Evolutionary conservation across 2,888 invertebrate species (phyloP), one percentile per base, ranked within the genome.

Genomic region (Eristalis tenax): DNA sequence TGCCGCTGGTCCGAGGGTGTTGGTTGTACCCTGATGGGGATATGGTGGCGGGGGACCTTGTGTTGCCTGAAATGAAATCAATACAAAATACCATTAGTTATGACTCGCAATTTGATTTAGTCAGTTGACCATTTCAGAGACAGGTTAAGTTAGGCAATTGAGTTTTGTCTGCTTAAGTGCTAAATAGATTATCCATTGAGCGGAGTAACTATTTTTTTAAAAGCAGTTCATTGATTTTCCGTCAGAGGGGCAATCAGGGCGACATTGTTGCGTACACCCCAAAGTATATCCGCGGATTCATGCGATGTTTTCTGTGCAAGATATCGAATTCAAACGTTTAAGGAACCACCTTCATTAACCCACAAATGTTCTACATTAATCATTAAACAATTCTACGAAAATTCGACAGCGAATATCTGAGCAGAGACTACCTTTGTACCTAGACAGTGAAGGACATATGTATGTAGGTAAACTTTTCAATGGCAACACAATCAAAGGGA

Each of bases 41-140:
- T 97, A 97, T 2, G 97, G 97, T 4, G 97, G 97, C 15, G 97
- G 97, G 40, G 97, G 97, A 1, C 95, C 95, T 91, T 95, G 94
- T 10, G 94, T 94, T 71, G 89, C 88, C 89, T 90, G 26, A 88
- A 89, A 66, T 50, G 38, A 64, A 50, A 68, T 73, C 56, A 59
- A 65, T 32, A 38, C 76, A 22, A 32, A 50, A n/a, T 0, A 50
- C 50, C 6, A 18, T 6, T 28, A n/a, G 23, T 65, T 6, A 13
- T 32, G 56, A 40, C 15, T 2, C n/a, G 23, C 6, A 13, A 40
- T 26, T 8, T 23, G 13, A 61, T 32, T 10, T 32, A 6, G 32
- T 32, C 32, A 32, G 10, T 26, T 2, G 6, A 13, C n/a, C 43
- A n/a, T 43, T 43, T 50, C 2, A 50, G 18, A 50, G 50, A 50